Conservation (phyloP, 2,888 invertebrate genomes). For the Mellilla xanthometata region DNA sequence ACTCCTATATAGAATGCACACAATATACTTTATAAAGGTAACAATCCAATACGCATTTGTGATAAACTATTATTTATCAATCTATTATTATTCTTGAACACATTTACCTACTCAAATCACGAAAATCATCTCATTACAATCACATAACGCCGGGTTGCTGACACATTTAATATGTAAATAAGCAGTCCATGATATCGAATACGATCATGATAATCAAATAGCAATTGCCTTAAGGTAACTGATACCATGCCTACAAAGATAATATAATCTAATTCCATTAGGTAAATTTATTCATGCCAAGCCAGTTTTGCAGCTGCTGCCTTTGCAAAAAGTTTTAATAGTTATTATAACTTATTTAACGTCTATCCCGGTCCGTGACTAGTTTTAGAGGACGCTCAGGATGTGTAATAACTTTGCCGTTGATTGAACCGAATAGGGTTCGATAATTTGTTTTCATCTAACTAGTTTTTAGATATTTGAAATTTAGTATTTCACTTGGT, state of each 20-base stretch:
- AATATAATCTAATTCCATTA: constrained; percentile 47
- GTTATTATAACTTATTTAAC: constrained; percentile 24
- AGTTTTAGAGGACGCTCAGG: constrained; percentile 5
- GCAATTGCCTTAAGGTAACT: constrained; percentile 13
- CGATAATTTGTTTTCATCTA: constrained; percentile 9
- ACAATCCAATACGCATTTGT: no score
- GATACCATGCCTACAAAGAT: constrained; percentile 15
- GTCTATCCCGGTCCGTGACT: constrained; percentile 3
- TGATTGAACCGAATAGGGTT: constrained; percentile 9
- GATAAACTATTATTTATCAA: no score
- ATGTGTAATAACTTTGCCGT: constrained; percentile 8
- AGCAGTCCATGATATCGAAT: constrained; percentile 11
- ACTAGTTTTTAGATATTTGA: no score
- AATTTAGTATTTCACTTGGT: no score
- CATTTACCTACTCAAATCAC: not conserved
- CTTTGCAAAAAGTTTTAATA: constrained; percentile 35
- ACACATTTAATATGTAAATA: constrained; percentile 17
- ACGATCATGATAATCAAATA: constrained; percentile 21
- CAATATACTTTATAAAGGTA: no score
- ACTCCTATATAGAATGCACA: no score
- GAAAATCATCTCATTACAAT: constrained; percentile 2
- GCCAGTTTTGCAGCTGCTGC: constrained; percentile 34
- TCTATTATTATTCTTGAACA: no score
- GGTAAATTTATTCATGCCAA: constrained; percentile 48
- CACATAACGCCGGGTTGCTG: constrained; percentile 8